These are phyloP conservation scores for Malurus melanocephalus DNA, from an alignment of 2,113 vertebrate species.

Conservation along the genomic window DNA sequence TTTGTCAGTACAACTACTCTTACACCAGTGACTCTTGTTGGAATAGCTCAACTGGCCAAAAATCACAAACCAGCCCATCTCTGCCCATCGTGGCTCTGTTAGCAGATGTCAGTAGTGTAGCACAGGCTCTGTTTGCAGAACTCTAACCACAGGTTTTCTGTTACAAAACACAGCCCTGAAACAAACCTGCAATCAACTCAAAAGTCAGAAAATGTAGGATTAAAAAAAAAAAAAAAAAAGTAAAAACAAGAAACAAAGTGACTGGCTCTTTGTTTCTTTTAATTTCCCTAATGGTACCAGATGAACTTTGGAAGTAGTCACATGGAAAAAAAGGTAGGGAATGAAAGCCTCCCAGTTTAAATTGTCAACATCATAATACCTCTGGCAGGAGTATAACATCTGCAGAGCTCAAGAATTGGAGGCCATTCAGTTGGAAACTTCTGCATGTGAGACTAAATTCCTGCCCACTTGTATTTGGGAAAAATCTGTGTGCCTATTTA, in stretches of 20 bases:
- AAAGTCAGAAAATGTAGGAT: neutral
- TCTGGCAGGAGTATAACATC: neutral
- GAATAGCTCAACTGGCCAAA: neutral
- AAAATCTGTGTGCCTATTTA: neutral
- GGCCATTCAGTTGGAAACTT: neutral
- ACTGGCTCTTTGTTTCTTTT: neutral
- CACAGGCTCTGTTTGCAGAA: neutral
- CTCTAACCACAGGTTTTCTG: slow-evolving; percentile 8
- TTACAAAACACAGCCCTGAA: slow-evolving; percentile 16
- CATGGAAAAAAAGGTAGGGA: slow-evolving; percentile 3
- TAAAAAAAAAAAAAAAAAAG: neutral
- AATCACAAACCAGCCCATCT: slow-evolving; percentile 5
- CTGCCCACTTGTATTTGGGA: neutral
- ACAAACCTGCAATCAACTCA: slow-evolving; percentile 12
- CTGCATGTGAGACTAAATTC: neutral
- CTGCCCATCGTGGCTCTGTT: neutral
- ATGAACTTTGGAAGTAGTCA: neutral
- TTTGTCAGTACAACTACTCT: slow-evolving; percentile 21
- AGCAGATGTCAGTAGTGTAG: neutral
- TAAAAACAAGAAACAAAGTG: neutral
- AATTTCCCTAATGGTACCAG: neutral
- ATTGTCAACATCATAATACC: neutral
- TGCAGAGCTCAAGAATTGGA: neutral
- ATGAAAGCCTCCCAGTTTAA: neutral
- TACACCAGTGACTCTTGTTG: neutral